Base-by-base conservation (phyloP, 2,113 vertebrate species). In the Eulemur rufifrons region DNA sequence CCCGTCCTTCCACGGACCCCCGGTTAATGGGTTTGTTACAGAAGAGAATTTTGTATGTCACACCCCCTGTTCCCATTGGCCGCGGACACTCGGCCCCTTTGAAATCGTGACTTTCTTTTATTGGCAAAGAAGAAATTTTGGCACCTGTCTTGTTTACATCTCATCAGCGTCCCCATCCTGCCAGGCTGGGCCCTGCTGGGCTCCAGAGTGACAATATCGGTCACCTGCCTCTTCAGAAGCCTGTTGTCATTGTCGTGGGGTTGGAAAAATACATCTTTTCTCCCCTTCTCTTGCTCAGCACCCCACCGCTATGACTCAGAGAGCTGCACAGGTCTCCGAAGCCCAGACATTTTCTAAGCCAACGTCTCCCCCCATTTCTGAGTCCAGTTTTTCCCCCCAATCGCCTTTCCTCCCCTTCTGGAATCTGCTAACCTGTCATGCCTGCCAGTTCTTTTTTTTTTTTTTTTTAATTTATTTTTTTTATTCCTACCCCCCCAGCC, bases 101-200 rank as follows among this genome's bases (percentile, higher is more conserved):
- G n/a, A n/a, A n/a, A n/a, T n/a, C n/a, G n/a, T n/a, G n/a, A n/a
- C n/a, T n/a, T n/a, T n/a, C n/a, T n/a, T n/a, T n/a, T n/a, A n/a
- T n/a, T n/a, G n/a, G n/a, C n/a, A n/a, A n/a, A 95, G 88, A 94
- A 76, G 77, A 81, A 2, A 32, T n/a, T 37, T 95, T 9, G 2
- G 86, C 94, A 85, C 80, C 87, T 54, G 39, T 66, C 86, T 96
- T 47, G 45, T 95, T 95, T 96, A 96, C 85, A 94, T 96, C 93
- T 96, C 77, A 95, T 87, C 91, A 96, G 32, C 39, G 6, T 52
- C 27, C 73, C 20, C 25, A 1, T 82, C 66, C 93, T 63, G 64
- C 66, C 66, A 25, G 39, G 71, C 91, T 23, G 80, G 47, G 47
- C 15, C 94, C 96, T 96, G 95, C 92, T 94, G 97, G 29, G 95